phyloP scores from a whole-genome alignment of 2,797 vertebrate genomes.

The Monodelphis domestica region DNA sequence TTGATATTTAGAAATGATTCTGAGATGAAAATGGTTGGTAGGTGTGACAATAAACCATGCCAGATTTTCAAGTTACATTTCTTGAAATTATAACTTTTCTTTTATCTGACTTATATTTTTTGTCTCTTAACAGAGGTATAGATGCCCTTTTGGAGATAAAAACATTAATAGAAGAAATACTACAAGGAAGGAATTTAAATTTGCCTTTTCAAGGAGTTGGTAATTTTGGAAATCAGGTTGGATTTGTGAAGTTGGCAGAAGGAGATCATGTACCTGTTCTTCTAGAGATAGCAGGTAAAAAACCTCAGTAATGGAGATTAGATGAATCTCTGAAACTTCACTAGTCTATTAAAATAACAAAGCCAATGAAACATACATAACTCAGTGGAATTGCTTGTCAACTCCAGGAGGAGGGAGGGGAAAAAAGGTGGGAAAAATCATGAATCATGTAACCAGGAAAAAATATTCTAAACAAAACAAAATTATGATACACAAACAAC shows the following conservation, averaged over 20 bases:
- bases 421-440: too few relatives aligned
- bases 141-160: constrained; percentile 88
- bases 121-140: constrained; percentile 86
- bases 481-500: too few relatives aligned
- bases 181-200: constrained; percentile 88
- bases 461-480: too few relatives aligned
- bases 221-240: constrained; percentile 94
- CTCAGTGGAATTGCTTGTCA: too few relatives aligned
- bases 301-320: background rate
- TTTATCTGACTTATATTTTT: constrained; percentile 62
- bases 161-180: constrained; percentile 87
- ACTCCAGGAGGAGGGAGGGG: too few relatives aligned
- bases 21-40: constrained; percentile 43
- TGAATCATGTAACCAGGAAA: too few relatives aligned
- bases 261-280: constrained; percentile 87
- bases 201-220: constrained; percentile 92
- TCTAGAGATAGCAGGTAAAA: constrained; percentile 92
- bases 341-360: background rate
- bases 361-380: too few relatives aligned
- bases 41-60: background rate
- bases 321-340: background rate
- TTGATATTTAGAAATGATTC: constrained; percentile 42
- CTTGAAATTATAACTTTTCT: constrained; percentile 37
- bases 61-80: constrained; percentile 42
- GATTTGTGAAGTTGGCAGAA: constrained; percentile 90